A percentile compares a stretch with the other conserved stretches of the same genome.
Conservation (phyloP, 2,888 invertebrate genomes). For the Eupithecia abbreviata region DNA sequence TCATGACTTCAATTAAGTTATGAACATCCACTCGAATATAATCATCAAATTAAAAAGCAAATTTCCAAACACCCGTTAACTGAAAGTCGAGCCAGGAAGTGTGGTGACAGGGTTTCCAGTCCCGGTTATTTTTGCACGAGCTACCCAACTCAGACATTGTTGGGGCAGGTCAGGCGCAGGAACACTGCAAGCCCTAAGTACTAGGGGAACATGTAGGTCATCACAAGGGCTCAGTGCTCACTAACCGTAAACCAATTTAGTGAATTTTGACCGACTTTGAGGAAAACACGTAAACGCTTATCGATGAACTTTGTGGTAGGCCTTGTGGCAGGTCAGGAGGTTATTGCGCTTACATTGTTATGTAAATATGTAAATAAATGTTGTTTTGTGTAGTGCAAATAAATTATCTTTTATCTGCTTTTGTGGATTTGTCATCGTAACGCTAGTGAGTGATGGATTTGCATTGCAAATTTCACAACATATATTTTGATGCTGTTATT, state of each 20-base stretch:
- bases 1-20: conserved; percentile 4
- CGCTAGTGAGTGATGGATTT: conserved; percentile 1
- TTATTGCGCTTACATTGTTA: conserved; percentile 67
- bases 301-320: conserved; percentile 55
- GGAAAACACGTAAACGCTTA: conserved; percentile 53
- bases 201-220: conserved; percentile 80
- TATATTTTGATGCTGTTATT: neutral
- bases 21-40: conserved; percentile 24
- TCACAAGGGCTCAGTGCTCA: conserved; percentile 57
- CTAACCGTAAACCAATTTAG: conserved; percentile 42
- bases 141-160: conserved; percentile 66
- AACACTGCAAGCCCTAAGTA: conserved; percentile 76
- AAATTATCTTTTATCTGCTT: conserved; percentile 18
- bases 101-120: conserved; percentile 56
- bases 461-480: conserved; percentile 1
- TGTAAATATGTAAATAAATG: conserved; percentile 50
- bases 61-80: conserved; percentile 13
- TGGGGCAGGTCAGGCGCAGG: conserved; percentile 79
- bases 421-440: conserved; percentile 35
- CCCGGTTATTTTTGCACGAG: conserved; percentile 73
- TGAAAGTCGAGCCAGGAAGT: conserved; percentile 55
- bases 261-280: conserved; percentile 51
- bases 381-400: conserved; percentile 40
- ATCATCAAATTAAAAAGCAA: conserved; percentile 8
- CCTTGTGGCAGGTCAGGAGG: conserved; percentile 77